Conservation (phyloP, 2,888 invertebrate species). For the Mellilla xanthometata region DNA sequence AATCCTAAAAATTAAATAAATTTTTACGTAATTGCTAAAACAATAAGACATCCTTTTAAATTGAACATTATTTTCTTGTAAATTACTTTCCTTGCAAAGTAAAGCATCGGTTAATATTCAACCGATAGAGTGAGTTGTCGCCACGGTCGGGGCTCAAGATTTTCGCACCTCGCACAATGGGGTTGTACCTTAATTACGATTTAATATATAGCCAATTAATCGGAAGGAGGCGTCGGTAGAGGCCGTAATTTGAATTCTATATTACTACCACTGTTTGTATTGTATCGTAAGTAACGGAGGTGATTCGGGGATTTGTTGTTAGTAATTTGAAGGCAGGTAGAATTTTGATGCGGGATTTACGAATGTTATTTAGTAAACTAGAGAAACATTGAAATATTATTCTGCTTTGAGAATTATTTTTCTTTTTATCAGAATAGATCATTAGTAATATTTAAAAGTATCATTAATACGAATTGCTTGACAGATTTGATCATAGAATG, state of each 20-base stretch:
- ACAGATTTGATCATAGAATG: no score
- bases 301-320: slow-evolving; percentile 16
- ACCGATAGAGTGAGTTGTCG: slow-evolving; percentile 44
- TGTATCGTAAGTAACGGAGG: slow-evolving; percentile 23
- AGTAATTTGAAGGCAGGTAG: slow-evolving; percentile 1
- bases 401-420: no score
- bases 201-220: slow-evolving; percentile 80
- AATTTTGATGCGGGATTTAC: background rate
- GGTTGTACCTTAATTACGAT: slow-evolving; percentile 76
- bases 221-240: slow-evolving; percentile 37
- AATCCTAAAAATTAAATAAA: no score
- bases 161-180: slow-evolving; percentile 63
- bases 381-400: no score
- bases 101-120: slow-evolving; percentile 8
- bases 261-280: slow-evolving; percentile 30
- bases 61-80: no score
- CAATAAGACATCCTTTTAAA: no score
- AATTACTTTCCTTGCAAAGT: background rate
- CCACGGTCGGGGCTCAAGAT: slow-evolving; percentile 48
- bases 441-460: no score
- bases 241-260: slow-evolving; percentile 32
- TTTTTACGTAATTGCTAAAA: no score
- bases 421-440: no score
- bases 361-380: background rate
- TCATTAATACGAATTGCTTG: background rate